Evolutionary conservation across 2,113 vertebrate genomes (phyloP).

Genomic region (Zosterops hypoxanthus): DNA sequence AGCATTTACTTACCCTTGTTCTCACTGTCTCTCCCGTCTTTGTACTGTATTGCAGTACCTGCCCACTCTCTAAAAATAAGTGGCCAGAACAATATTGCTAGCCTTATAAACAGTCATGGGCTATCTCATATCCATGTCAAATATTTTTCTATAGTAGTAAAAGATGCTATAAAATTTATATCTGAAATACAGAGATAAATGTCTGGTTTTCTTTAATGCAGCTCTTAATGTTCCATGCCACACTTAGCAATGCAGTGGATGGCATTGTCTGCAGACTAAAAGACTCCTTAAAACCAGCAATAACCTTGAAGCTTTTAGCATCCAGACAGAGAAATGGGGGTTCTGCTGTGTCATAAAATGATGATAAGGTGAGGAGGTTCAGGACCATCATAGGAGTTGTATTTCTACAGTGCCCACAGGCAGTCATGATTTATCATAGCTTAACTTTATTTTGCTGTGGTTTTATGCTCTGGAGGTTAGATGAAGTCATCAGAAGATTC

Average conservation of each 20-base stretch:
- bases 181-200: not conserved
- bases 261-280: not conserved
- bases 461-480: not conserved
- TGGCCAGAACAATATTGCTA: not conserved
- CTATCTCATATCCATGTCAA: not conserved
- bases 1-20: not conserved
- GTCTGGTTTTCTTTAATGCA: not conserved
- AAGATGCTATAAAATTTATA: not conserved
- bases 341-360: not conserved
- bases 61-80: not conserved
- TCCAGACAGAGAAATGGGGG: not conserved
- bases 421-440: not conserved
- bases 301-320: slow-evolving; percentile 26
- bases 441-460: not conserved
- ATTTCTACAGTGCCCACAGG: not conserved
- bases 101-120: not conserved
- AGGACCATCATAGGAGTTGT: not conserved
- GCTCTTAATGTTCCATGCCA: not conserved
- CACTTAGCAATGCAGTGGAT: not conserved
- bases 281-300: slow-evolving; percentile 15
- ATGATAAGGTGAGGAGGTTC: not conserved
- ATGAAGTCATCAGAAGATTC: not conserved
- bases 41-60: not conserved
- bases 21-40: not conserved
- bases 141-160: not conserved